Evolutionary conservation across 2,888 invertebrate genomes (phyloP).

Genomic region (Harmothoe impar): DNA sequence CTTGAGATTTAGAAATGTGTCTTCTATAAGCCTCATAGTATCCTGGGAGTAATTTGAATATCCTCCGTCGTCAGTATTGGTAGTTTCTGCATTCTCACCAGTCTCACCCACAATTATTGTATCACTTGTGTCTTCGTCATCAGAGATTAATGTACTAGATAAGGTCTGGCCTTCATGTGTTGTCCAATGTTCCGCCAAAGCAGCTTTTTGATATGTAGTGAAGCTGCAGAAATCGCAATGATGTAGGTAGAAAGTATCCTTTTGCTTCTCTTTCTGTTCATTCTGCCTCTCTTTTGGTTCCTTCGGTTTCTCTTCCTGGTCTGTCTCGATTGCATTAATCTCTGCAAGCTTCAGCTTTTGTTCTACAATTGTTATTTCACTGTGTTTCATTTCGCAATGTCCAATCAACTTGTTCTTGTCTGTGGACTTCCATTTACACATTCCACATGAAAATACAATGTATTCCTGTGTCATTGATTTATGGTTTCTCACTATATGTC

Average conservation of each 20-base stretch:
- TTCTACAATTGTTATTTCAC: background rate
- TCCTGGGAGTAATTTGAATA: background rate
- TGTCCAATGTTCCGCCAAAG: background rate
- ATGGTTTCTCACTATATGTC: conserved; percentile 25
- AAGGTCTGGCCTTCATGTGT: conserved; percentile 49
- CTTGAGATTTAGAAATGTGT: background rate
- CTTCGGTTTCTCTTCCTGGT: background rate
- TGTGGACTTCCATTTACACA: conserved; percentile 57
- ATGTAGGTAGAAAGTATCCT: background rate
- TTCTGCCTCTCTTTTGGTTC: background rate
- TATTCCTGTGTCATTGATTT: background rate
- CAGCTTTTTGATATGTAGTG: conserved; percentile 9
- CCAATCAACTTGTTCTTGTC: conserved; percentile 28
- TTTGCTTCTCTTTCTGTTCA: no score
- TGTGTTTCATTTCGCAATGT: conserved; percentile 47
- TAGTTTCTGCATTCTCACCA: background rate
- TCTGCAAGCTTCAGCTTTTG: background rate
- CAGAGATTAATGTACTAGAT: background rate
- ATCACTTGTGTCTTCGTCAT: background rate
- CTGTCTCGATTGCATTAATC: background rate
- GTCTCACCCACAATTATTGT: background rate
- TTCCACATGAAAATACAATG: conserved; percentile 15
- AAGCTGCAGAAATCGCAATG: conserved; percentile 58
- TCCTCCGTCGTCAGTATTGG: background rate
- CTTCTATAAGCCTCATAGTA: background rate